Conservation (phyloP, 1,140 invertebrate genomes). For the Ceratina calcarata region DNA sequence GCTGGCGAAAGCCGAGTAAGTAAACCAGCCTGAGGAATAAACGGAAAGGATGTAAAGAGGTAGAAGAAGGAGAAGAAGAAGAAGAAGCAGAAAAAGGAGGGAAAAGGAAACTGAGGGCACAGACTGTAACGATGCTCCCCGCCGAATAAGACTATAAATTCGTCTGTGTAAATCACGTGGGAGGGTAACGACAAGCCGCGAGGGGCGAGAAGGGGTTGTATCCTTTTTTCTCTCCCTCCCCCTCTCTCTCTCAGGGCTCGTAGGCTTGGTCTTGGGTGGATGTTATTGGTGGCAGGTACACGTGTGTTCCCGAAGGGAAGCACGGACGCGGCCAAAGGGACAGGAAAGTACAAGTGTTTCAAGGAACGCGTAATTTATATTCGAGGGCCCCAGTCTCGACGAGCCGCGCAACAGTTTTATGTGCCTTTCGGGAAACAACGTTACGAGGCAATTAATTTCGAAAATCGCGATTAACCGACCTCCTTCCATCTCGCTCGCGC, state of each 20-base stretch:
- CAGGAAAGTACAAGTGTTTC: conserved; percentile 63
- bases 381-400: conserved; percentile 53
- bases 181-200: conserved; percentile 55
- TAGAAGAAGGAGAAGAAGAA: too few species aligned
- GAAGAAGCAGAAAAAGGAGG: too few species aligned
- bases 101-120: conserved; percentile 42
- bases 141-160: conserved; percentile 66
- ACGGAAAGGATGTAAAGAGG: too few species aligned
- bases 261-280: conserved; percentile 5
- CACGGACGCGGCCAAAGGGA: conserved; percentile 48
- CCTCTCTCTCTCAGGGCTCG: too few species aligned
- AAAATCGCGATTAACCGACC: conserved; percentile 55
- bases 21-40: too few species aligned
- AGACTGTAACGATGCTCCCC: conserved; percentile 48
- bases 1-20: background rate
- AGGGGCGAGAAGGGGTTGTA: conserved; percentile 4
- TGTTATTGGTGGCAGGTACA: conserved; percentile 60
- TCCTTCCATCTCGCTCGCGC: background rate
- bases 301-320: conserved; percentile 54
- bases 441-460: conserved; percentile 67
- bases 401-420: conserved; percentile 56
- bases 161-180: conserved; percentile 65
- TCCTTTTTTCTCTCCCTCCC: conserved; percentile 25
- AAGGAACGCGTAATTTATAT: conserved; percentile 69
- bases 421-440: conserved; percentile 68